phyloP scores from a whole-genome alignment of 2,888 invertebrate genomes.

The Meliscaeva auricollis region DNA sequence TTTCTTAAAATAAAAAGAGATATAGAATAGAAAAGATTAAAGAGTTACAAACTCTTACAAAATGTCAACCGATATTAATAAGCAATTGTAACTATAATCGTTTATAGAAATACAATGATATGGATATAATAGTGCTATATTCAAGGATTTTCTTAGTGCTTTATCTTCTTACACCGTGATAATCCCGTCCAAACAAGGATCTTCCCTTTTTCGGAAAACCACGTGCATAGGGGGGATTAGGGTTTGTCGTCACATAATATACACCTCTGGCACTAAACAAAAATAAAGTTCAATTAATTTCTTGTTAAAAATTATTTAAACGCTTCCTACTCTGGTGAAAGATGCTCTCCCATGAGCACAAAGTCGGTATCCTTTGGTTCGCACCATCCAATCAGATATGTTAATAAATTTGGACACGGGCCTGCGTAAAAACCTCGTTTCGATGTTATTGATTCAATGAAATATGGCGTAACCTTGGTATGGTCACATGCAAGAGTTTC shows the following conservation, averaged over 20 bases:
- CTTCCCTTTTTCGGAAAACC: conserved; percentile 89
- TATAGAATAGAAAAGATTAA: too few species aligned
- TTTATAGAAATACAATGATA: too few species aligned
- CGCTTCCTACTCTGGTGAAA: conserved; percentile 88
- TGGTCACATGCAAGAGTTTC: conserved; percentile 95
- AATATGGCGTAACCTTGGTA: conserved; percentile 95
- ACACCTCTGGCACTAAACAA: conserved; percentile 91
- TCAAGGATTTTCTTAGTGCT: too few species aligned
- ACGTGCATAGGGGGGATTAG: conserved; percentile 92
- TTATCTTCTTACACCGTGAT: conserved; percentile 81
- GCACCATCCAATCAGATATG: conserved; percentile 94
- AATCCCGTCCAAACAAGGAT: conserved; percentile 80
- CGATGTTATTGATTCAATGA: conserved; percentile 94
- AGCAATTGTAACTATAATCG: too few species aligned
- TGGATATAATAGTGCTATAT: too few species aligned
- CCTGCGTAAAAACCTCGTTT: conserved; percentile 93
- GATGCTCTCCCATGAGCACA: conserved; percentile 94
- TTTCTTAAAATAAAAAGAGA: background rate
- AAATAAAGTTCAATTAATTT: background rate
- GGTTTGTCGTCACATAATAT: conserved; percentile 94
- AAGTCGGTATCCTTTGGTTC: conserved; percentile 91
- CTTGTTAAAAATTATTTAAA: background rate
- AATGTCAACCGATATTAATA: too few species aligned
- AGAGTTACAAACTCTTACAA: too few species aligned
- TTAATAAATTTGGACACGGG: conserved; percentile 91